These are phyloP conservation scores for Bombus consobrinus DNA, from an alignment of 1,140 invertebrate species.

Conservation along the genomic window DNA sequence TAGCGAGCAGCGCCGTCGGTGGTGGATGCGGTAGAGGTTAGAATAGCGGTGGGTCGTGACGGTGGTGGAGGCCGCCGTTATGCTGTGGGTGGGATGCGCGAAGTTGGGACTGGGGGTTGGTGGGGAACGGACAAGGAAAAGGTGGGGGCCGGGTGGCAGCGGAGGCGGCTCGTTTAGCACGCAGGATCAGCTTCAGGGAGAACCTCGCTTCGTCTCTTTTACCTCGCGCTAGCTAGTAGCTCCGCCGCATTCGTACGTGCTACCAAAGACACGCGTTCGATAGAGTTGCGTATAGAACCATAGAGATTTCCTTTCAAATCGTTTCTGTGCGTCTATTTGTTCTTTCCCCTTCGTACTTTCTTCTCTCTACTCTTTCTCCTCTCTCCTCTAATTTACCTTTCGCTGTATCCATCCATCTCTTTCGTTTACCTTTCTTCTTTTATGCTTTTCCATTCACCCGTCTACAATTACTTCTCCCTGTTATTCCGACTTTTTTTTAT, in stretches of 20 bases:
- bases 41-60: neutral
- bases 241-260: slow-evolving; percentile 76
- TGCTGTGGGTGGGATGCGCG: slow-evolving; percentile 2
- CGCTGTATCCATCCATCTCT: neutral
- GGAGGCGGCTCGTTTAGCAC: slow-evolving; percentile 71
- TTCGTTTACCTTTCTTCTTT: neutral
- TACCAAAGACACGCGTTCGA: slow-evolving; percentile 61
- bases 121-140: slow-evolving; percentile 9
- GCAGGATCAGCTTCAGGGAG: slow-evolving; percentile 73
- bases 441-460: neutral
- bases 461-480: neutral
- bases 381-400: neutral
- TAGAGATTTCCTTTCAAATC: slow-evolving; percentile 2
- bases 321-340: slow-evolving; percentile 14
- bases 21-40: slow-evolving; percentile 30
- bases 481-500: neutral
- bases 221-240: slow-evolving; percentile 74
- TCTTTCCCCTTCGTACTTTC: neutral
- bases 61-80: slow-evolving; percentile 33
- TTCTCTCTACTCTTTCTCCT: slow-evolving; percentile 5
- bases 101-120: neutral
- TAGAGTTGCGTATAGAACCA: slow-evolving; percentile 23
- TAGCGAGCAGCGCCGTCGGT: slow-evolving; percentile 60
- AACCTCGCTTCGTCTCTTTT: slow-evolving; percentile 72
- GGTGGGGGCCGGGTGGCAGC: slow-evolving; percentile 52